A percentile compares a stretch with the other conserved stretches of the same genome.
phyloP scores from a whole-genome alignment of 2,797 vertebrate species.

The Urosaurus nigricauda region DNA sequence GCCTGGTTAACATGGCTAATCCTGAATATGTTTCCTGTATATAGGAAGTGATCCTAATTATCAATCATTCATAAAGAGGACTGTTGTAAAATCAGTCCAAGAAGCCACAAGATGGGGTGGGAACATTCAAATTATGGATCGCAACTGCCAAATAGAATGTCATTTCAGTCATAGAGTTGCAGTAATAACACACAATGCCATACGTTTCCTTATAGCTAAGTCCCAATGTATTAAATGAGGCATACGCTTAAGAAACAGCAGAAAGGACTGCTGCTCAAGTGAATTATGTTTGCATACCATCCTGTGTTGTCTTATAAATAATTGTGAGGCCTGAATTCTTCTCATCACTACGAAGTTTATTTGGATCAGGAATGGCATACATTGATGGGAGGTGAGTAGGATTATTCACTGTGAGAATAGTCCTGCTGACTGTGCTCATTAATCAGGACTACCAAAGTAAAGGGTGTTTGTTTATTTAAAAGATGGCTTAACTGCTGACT shows the following conservation, averaged over 20 bases:
- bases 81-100: neutral
- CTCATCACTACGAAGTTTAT: neutral
- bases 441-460: neutral
- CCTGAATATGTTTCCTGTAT: too few relatives aligned
- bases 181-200: neutral
- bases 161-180: conserved; percentile 21
- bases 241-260: neutral
- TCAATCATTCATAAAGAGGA: neutral
- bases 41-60: neutral
- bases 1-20: too few relatives aligned
- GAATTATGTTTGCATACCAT: neutral
- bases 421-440: accelerated
- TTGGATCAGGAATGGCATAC: neutral
- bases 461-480: conserved; percentile 9
- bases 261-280: neutral
- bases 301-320: conserved; percentile 23
- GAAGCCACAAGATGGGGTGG: neutral
- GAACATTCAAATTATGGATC: conserved; percentile 36
- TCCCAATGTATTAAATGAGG: neutral
- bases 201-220: neutral
- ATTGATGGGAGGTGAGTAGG: neutral
- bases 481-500: conserved; percentile 13
- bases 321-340: neutral
- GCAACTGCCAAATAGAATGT: conserved; percentile 34
- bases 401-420: neutral